Base-by-base conservation (phyloP, 1,140 invertebrate species). In the Drosophila cardini region DNA sequence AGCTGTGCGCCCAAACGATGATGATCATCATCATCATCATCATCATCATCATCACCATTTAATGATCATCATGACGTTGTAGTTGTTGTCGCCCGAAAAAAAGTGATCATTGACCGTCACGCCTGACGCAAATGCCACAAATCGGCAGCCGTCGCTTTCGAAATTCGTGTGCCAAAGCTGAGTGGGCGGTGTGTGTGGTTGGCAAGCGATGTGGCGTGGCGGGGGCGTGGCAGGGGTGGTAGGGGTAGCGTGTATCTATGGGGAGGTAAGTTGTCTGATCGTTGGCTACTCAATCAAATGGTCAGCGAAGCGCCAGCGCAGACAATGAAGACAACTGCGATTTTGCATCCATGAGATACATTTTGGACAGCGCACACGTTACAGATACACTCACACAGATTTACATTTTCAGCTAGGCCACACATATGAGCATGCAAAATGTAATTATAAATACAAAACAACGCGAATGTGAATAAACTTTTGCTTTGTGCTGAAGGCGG, bases 41-140 rank as follows among this genome's bases (percentile, higher is more conserved):
- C 2, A 34, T 53, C 15, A 16, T 7, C 18, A 18, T 56, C 48
- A 43, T 7, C 18, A 18, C 48, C 48, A 43, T 55, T 21, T 1
- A 21, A 38, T 56, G 56, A 36, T 61, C 46, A 36, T 74, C 61
- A 38, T 55, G 72, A 43, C 42, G 52, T 45, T 30, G 48, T 65
- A 43, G 60, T 55, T 53, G 63, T 53, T 52, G 72, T 67, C 61
- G 80, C 50, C 82, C 46, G 80, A 84, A 89, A 77, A 85, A 84
- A 89, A 77, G 53, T 87, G 84, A 87, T 89, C 83, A 90, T 87
- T 87, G 83, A 87, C 83, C 83, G 83, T 87, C 83, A 87, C 83
- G 83, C 84, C 80, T 78, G 76, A 89, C 63, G 83, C 76, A 82
- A 80, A 79, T 63, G 52, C 58, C 40, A 34, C 72, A 52, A 9